These are phyloP conservation scores for Cyphomyrus discorhynchus DNA, from an alignment of 2,113 vertebrate species.

Conservation along the genomic window DNA sequence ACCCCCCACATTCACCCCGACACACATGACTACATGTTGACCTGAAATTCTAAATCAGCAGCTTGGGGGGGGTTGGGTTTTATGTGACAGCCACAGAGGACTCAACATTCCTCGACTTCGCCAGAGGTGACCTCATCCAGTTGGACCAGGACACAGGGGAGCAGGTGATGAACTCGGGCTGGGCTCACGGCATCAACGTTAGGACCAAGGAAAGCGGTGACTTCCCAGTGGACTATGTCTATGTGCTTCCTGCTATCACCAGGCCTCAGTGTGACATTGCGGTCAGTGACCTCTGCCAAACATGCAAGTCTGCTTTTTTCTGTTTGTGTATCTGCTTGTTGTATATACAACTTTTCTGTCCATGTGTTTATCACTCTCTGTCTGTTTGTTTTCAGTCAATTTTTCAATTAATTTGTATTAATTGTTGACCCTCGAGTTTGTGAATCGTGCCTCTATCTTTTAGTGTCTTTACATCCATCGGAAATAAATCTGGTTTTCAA, in stretches of 20 bases:
- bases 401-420: not conserved
- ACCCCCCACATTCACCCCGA: not conserved
- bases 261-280: constrained; percentile 76
- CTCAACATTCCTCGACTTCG: constrained; percentile 84
- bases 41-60: not conserved
- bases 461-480: not conserved
- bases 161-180: constrained; percentile 87
- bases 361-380: not conserved
- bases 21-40: not conserved
- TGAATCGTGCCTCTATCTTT: not conserved
- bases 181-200: constrained; percentile 86
- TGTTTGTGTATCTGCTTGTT: constrained; percentile 18
- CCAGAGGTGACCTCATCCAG: constrained; percentile 87
- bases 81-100: constrained; percentile 70
- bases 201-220: constrained; percentile 85
- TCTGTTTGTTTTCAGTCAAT: not conserved
- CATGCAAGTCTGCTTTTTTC: not conserved
- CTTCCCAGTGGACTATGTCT: constrained; percentile 87
- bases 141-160: constrained; percentile 91
- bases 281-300: constrained; percentile 56
- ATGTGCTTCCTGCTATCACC: constrained; percentile 81
- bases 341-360: not conserved
- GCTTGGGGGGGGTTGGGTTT: not conserved
- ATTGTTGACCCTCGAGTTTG: not conserved
- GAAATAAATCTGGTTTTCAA: not conserved